These are phyloP conservation scores for Chrysochloris asiatica DNA, from an alignment of 2,113 vertebrate genomes.

Conservation along the genomic window DNA sequence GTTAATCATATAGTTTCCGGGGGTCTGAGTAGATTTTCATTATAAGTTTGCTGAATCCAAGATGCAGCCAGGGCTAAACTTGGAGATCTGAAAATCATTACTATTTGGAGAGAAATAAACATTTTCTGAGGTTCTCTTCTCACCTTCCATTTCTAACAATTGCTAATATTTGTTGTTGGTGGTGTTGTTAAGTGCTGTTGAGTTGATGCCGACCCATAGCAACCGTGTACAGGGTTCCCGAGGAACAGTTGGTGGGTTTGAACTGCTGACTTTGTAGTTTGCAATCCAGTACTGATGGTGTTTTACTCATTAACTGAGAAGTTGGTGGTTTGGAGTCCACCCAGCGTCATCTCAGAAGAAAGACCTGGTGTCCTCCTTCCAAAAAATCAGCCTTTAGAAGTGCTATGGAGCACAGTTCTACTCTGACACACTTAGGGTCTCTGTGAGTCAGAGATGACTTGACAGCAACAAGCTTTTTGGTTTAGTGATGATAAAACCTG, in stretches of 20 bases:
- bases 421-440: background rate
- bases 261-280: too few relatives aligned
- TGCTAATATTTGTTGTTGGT: background rate
- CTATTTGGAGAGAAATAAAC: background rate
- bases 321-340: background rate
- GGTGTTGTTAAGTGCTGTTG: too few relatives aligned
- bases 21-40: slow-evolving; percentile 42
- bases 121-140: slow-evolving; percentile 18
- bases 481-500: background rate
- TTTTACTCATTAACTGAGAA: background rate
- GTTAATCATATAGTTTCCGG: background rate
- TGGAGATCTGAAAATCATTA: slow-evolving; percentile 2
- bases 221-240: too few relatives aligned
- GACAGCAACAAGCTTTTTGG: background rate
- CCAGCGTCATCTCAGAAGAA: background rate
- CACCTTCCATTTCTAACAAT: background rate
- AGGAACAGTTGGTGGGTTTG: too few relatives aligned
- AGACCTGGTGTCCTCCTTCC: background rate
- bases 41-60: background rate
- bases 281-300: too few relatives aligned
- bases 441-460: background rate
- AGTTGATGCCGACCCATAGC: too few relatives aligned
- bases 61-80: background rate
- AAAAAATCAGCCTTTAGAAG: background rate
- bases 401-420: background rate